Evolutionary conservation across 1,140 invertebrate species (phyloP).

Genomic region (Bombus cullumanus): DNA sequence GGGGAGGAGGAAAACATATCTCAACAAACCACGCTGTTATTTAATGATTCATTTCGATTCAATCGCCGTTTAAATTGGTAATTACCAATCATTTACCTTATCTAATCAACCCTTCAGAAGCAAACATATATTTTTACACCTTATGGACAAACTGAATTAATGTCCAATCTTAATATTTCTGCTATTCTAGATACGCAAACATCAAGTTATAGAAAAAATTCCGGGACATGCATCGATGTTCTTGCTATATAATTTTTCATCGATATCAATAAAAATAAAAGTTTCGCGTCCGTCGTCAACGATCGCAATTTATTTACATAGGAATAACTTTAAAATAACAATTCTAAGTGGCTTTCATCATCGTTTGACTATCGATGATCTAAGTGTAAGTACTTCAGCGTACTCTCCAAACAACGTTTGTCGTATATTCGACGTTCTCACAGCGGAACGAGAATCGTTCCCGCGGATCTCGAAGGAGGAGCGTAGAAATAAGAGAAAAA

Average conservation of each 20-base stretch:
- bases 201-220: neutral
- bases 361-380: neutral
- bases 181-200: neutral
- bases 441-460: neutral
- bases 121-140: neutral
- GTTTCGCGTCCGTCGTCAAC: too few relatives aligned
- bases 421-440: constrained; percentile 40
- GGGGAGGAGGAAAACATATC: neutral
- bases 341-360: too few relatives aligned
- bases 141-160: too few relatives aligned
- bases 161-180: neutral
- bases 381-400: neutral
- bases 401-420: too few relatives aligned
- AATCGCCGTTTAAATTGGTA: neutral
- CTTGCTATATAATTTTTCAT: too few relatives aligned
- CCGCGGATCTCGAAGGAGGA: neutral
- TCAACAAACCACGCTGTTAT: neutral
- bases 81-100: too few relatives aligned
- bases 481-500: neutral
- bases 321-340: too few relatives aligned
- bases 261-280: neutral
- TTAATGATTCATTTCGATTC: neutral
- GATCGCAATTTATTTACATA: too few relatives aligned
- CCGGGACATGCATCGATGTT: too few relatives aligned
- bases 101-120: neutral